A percentile compares a stretch with the other conserved stretches of the same genome.
These are phyloP conservation scores for Psilanteris sp. DNA, from an alignment of 1,140 invertebrate genomes.

Conservation along the genomic window DNA sequence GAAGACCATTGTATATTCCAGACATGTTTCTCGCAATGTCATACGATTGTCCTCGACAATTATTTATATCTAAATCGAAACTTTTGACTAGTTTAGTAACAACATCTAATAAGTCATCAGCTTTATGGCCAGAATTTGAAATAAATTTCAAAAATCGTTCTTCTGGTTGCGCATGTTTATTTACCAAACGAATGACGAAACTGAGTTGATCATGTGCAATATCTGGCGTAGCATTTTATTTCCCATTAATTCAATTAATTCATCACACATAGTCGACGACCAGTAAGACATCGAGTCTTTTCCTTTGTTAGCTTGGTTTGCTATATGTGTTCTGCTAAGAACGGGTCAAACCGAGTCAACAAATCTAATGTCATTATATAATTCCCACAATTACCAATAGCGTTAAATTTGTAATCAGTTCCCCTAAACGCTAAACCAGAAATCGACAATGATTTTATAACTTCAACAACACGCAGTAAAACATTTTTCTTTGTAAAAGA, in stretches of 20 bases:
- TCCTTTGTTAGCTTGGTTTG: slow-evolving; percentile 49
- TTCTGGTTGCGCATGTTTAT: no score
- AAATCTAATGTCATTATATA: slow-evolving; percentile 59
- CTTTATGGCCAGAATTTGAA: slow-evolving; percentile 51
- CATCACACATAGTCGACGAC: slow-evolving; percentile 52
- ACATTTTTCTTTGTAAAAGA: slow-evolving; percentile 28
- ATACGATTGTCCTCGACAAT: slow-evolving; percentile 71
- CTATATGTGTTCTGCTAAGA: slow-evolving; percentile 57
- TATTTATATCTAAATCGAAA: slow-evolving; percentile 66
- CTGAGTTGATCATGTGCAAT: no score
- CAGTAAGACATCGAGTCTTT: slow-evolving; percentile 55
- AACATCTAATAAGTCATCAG: no score
- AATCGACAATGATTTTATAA: slow-evolving; percentile 48
- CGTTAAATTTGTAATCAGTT: slow-evolving; percentile 42
- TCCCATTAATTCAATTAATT: slow-evolving; percentile 59
- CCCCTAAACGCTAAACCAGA: slow-evolving; percentile 59
- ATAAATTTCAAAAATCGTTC: slow-evolving; percentile 61
- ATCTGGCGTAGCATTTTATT: no score
- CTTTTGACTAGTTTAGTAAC: slow-evolving; percentile 16
- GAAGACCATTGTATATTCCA: slow-evolving; percentile 70
- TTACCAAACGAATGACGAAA: no score
- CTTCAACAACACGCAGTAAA: slow-evolving; percentile 39
- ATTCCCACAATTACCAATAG: slow-evolving; percentile 47
- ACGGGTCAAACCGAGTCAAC: slow-evolving; percentile 53
- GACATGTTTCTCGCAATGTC: slow-evolving; percentile 74